A percentile compares a stretch with the other conserved stretches of the same genome.
Conservation (phyloP, 2,888 invertebrate species). For the Actias luna region DNA sequence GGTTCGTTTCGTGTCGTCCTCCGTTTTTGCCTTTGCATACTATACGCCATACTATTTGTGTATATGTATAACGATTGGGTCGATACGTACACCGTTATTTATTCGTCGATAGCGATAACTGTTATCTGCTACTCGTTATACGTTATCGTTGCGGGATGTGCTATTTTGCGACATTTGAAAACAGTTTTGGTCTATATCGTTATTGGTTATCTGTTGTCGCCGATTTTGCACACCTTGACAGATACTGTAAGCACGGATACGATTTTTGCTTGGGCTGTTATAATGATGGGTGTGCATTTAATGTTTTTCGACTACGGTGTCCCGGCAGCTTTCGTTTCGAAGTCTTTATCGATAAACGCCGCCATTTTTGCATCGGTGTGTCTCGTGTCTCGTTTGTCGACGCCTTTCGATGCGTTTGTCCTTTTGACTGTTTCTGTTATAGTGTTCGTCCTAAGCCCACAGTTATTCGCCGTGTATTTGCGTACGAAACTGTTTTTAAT, state of each 20-base stretch:
- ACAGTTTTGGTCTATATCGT: slow-evolving; percentile 91
- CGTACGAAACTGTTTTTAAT: slow-evolving; percentile 79
- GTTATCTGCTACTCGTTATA: slow-evolving; percentile 84
- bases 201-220: slow-evolving; percentile 94
- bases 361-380: slow-evolving; percentile 98
- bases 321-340: slow-evolving; percentile 93
- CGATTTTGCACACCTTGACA: slow-evolving; percentile 95
- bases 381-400: slow-evolving; percentile 93
- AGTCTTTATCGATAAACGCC: slow-evolving; percentile 95
- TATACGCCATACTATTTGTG: slow-evolving; percentile 87
- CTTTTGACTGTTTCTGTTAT: slow-evolving; percentile 94
- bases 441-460: slow-evolving; percentile 94
- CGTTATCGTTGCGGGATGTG: slow-evolving; percentile 53
- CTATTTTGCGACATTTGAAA: slow-evolving; percentile 83
- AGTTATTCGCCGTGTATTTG: slow-evolving; percentile 85
- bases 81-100: slow-evolving; percentile 84
- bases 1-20: slow-evolving; percentile 91
- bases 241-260: slow-evolving; percentile 98
- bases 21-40: slow-evolving; percentile 88
- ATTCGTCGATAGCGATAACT: slow-evolving; percentile 79
- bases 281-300: slow-evolving; percentile 93
- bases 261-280: slow-evolving; percentile 95
- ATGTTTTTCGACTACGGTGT: slow-evolving; percentile 96
- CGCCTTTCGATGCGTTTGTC: slow-evolving; percentile 93
- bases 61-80: slow-evolving; percentile 87